Evolutionary conservation across 1,140 invertebrate genomes (phyloP).

Genomic region (Lycorma delicatula): DNA sequence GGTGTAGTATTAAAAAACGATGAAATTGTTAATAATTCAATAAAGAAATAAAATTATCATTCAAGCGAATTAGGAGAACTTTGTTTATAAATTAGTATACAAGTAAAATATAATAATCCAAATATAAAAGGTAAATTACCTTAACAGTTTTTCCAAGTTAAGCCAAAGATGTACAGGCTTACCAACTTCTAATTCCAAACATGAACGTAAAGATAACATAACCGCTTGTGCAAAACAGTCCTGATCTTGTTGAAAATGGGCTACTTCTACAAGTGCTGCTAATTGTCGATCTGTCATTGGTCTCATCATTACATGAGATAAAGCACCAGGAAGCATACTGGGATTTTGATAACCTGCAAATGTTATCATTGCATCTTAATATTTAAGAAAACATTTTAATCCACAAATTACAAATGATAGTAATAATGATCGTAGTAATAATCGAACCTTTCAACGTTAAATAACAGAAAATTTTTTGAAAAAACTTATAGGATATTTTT

Average conservation of each 20-base stretch:
- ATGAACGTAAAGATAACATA: conserved; percentile 12
- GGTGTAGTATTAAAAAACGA: too few relatives aligned
- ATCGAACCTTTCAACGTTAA: too few relatives aligned
- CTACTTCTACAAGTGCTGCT: conserved; percentile 42
- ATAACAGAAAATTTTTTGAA: too few relatives aligned
- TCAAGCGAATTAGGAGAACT: too few relatives aligned
- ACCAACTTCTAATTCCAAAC: background rate
- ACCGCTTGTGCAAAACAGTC: conserved; percentile 18
- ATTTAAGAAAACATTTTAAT: too few relatives aligned
- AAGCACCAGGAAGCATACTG: conserved; percentile 43
- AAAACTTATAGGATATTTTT: background rate
- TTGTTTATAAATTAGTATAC: background rate
- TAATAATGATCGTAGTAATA: too few relatives aligned
- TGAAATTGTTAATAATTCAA: too few relatives aligned
- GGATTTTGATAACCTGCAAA: conserved; percentile 45
- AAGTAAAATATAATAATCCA: background rate
- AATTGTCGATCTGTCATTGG: conserved; percentile 43
- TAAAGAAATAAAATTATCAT: too few relatives aligned
- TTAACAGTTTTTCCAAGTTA: conserved; percentile 26
- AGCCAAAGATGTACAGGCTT: conserved; percentile 20
- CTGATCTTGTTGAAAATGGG: conserved; percentile 9
- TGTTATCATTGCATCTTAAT: too few relatives aligned
- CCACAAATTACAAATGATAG: too few relatives aligned
- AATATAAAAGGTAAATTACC: conserved; percentile 17
- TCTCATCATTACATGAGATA: conserved; percentile 45